These are phyloP conservation scores for Antechinus flavipes DNA, from an alignment of 2,113 vertebrate genomes.

Conservation along the genomic window DNA sequence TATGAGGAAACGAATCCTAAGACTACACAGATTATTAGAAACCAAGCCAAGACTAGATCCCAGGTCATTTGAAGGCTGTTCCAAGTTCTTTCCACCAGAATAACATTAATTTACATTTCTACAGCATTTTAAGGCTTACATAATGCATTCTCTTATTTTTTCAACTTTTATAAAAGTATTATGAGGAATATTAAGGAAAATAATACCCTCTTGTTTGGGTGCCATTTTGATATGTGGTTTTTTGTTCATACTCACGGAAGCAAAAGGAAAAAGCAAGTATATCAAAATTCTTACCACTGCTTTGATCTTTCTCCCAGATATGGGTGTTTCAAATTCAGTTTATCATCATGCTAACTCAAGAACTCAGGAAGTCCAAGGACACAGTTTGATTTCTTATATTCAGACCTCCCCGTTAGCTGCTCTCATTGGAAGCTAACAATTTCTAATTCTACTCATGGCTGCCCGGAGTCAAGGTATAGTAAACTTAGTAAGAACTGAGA, in stretches of 20 bases:
- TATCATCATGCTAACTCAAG: background rate
- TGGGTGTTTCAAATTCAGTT: background rate
- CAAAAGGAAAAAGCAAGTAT: background rate
- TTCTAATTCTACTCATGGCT: background rate
- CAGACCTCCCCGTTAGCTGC: background rate
- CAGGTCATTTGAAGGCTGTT: background rate
- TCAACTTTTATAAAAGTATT: background rate
- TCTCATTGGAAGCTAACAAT: background rate
- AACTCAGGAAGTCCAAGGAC: background rate
- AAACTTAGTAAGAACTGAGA: background rate
- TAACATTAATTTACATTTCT: background rate
- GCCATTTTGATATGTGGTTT: background rate
- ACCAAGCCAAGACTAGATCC: background rate
- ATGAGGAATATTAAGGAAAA: background rate
- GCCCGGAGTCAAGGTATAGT: background rate
- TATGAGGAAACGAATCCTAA: background rate
- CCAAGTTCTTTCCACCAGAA: background rate
- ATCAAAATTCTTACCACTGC: background rate
- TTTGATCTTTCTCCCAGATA: background rate
- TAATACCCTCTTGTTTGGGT: background rate
- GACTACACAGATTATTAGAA: background rate
- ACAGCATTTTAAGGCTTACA: background rate
- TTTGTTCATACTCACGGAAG: background rate
- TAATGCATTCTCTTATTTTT: background rate
- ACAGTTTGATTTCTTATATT: background rate